Evolutionary conservation across 2,888 invertebrate species (phyloP).

Genomic region (Ochlodes sylvanus): DNA sequence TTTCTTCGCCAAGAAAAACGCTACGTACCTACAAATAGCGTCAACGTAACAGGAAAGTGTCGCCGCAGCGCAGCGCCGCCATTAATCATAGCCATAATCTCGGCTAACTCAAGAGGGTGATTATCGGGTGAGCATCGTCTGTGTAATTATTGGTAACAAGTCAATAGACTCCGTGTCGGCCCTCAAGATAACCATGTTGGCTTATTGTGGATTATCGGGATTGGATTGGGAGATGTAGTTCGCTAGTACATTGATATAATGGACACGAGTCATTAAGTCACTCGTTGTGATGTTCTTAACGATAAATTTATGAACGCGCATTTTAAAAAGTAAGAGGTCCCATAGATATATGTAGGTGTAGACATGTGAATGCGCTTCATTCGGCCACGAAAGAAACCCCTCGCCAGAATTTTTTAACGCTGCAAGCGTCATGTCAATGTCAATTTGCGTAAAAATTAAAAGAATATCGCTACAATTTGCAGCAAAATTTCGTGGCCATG

Average conservation of each 20-base stretch:
- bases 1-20: background rate
- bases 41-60: constrained; percentile 25
- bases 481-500: no score
- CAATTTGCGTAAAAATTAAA: no score
- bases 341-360: no score
- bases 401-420: no score
- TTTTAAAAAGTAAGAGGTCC: no score
- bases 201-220: constrained; percentile 23
- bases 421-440: no score
- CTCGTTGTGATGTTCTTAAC: no score
- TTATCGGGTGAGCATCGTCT: constrained; percentile 28
- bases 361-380: no score
- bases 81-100: constrained; percentile 34
- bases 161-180: constrained; percentile 22
- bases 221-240: constrained; percentile 17
- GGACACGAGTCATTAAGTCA: no score
- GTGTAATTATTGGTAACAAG: constrained; percentile 35
- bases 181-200: constrained; percentile 18
- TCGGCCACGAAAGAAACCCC: no score
- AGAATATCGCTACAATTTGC: no score
- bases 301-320: no score
- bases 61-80: constrained; percentile 1
- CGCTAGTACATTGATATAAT: background rate
- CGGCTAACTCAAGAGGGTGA: constrained; percentile 24
- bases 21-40: constrained; percentile 5